A percentile compares a stretch with the other conserved stretches of the same genome.
Conservation (phyloP, 1,140 invertebrate species). For the Diachasma alloeum region DNA sequence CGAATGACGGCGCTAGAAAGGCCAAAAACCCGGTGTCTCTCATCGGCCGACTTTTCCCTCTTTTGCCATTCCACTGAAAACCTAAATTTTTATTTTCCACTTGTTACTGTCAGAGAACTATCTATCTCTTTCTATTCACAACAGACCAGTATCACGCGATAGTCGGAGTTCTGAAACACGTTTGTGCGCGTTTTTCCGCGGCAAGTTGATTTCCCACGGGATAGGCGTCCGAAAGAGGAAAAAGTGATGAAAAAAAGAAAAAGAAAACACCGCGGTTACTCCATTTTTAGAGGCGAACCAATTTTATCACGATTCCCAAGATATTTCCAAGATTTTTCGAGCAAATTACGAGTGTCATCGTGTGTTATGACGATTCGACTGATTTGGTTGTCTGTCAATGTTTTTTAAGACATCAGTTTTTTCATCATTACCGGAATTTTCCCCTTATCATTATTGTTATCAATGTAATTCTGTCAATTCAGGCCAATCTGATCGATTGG, state of each 20-base stretch:
- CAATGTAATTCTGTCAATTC: neutral
- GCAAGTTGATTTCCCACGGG: conserved; percentile 55
- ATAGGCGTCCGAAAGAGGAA: conserved; percentile 29
- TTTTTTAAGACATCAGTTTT: neutral
- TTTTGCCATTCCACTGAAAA: neutral
- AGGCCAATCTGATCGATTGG: neutral
- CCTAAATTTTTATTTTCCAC: neutral
- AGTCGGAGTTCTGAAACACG: neutral
- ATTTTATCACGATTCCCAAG: conserved; percentile 5
- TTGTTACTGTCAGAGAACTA: neutral
- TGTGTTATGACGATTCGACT: neutral
- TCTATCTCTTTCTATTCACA: neutral
- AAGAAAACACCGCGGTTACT: neutral
- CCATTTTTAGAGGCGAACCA: neutral
- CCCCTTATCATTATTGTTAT: neutral
- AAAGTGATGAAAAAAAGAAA: conserved; percentile 7
- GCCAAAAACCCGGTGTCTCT: no score
- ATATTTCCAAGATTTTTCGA: neutral
- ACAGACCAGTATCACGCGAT: conserved; percentile 11
- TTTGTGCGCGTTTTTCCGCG: conserved; percentile 31
- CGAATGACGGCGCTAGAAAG: neutral
- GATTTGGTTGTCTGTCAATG: neutral
- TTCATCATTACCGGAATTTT: neutral
- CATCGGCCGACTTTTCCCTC: no score
- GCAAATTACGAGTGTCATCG: neutral